Conservation (phyloP, 2,113 vertebrate genomes). For the Tragulus kanchil region DNA sequence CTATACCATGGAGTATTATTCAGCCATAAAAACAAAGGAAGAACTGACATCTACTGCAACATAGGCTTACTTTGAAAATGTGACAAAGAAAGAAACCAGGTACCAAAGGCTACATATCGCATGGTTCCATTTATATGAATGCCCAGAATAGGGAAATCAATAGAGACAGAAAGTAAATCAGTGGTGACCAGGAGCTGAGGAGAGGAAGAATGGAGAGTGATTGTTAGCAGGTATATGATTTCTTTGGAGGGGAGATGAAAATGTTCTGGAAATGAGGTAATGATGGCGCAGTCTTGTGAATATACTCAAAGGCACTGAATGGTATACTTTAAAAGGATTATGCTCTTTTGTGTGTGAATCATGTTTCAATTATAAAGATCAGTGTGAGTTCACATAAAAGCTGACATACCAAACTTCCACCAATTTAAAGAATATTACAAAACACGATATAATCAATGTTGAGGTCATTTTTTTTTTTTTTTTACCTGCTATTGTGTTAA, state of each 20-base stretch:
- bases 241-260: neutral
- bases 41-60: neutral
- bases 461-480: too few relatives aligned
- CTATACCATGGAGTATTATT: neutral
- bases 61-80: neutral
- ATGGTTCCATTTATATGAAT: neutral
- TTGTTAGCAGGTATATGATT: neutral
- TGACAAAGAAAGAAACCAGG: neutral
- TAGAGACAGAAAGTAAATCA: neutral
- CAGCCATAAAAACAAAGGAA: neutral
- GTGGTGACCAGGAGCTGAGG: neutral
- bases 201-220: neutral
- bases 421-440: neutral
- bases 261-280: neutral
- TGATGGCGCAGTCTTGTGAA: neutral
- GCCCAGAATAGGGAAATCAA: neutral
- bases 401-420: neutral
- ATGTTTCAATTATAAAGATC: neutral
- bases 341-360: neutral
- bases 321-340: neutral
- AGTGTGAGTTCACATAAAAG: neutral
- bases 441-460: neutral
- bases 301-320: neutral
- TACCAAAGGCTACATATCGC: neutral
- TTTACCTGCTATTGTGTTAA: neutral